phyloP scores from a whole-genome alignment of 2,888 invertebrate genomes.

The Nephrotoma guestfalica region DNA sequence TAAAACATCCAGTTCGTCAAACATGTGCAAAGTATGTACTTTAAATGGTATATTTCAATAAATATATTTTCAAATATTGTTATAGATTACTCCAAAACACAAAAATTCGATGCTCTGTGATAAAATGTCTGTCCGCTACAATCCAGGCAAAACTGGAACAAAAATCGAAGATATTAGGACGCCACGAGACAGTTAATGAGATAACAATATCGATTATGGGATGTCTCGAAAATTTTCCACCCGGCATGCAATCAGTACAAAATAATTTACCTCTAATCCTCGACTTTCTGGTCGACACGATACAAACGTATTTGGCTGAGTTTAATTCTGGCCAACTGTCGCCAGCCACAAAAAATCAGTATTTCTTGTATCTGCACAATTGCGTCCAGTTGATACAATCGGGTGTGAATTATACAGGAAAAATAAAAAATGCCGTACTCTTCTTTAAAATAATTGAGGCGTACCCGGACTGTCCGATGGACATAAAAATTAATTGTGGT shows the following conservation, averaged over 20 bases:
- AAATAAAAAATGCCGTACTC: neutral
- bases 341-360: conserved; percentile 27
- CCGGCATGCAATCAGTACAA: conserved; percentile 21
- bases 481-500: conserved; percentile 48
- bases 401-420: conserved; percentile 15
- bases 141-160: neutral
- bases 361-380: conserved; percentile 29
- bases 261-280: conserved; percentile 18
- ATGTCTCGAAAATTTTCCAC: conserved; percentile 28
- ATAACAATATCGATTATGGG: conserved; percentile 16
- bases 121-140: neutral
- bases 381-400: conserved; percentile 29
- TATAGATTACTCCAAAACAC: conserved; percentile 5
- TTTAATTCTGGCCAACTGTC: conserved; percentile 22
- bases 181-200: neutral
- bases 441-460: conserved; percentile 8
- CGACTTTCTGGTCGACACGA: conserved; percentile 18
- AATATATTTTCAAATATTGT: neutral
- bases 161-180: neutral
- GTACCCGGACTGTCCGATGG: conserved; percentile 43
- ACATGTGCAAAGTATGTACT: conserved; percentile 25
- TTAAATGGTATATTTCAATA: neutral
- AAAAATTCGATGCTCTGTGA: neutral
- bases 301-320: conserved; percentile 20
- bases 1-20: conserved; percentile 31